phyloP scores from a whole-genome alignment of 2,113 vertebrate genomes.

The Cebus imitator region DNA sequence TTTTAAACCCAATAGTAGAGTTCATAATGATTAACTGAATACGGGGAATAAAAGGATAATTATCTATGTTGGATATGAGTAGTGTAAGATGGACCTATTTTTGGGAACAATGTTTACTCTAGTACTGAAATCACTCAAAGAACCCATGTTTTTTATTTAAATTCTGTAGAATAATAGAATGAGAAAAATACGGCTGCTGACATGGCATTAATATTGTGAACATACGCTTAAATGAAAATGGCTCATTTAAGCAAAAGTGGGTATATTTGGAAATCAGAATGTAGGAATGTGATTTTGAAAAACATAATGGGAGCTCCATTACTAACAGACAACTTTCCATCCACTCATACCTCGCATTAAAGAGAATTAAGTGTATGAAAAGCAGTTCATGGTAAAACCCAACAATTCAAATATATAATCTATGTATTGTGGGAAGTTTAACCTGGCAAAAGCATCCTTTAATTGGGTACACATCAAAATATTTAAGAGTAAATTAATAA shows the following conservation, averaged over 20 bases:
- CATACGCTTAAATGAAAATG: neutral
- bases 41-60: neutral
- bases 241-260: neutral
- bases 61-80: neutral
- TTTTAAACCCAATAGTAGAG: neutral
- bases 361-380: neutral
- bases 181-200: neutral
- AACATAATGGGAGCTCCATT: neutral
- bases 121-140: neutral
- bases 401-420: neutral
- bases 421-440: rapidly evolving
- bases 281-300: neutral
- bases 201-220: neutral
- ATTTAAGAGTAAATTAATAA: too few relatives aligned
- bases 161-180: neutral
- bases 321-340: neutral
- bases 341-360: rapidly evolving
- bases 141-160: neutral
- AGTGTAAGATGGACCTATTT: rapidly evolving
- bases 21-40: neutral
- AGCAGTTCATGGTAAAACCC: neutral
- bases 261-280: neutral
- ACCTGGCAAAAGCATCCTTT: neutral
- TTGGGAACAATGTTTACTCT: neutral
- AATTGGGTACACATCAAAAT: rapidly evolving